Evolutionary conservation across 2,888 invertebrate species (phyloP), one percentile per base, ranked within the genome.

Genomic region (Thalpophila matura): DNA sequence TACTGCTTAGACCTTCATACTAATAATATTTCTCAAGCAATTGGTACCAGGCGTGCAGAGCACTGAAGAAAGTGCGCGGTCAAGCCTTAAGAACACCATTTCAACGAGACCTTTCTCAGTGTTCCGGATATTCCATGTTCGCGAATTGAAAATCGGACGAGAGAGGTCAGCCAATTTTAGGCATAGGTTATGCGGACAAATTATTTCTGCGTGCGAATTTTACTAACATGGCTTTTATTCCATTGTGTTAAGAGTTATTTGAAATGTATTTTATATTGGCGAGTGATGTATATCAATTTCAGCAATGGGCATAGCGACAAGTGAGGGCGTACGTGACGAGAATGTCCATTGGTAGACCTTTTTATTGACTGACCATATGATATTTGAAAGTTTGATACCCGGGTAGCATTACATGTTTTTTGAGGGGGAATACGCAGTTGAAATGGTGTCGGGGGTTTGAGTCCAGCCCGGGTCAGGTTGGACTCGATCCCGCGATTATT

Each of bases 261-360:
- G 29, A 50, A 31, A 59, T 64, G 61, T 57, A 61, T 50, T 55
- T 46, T 56, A 55, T 70, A 56, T 62, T 83, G 83, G 84, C 80
- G 74, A 75, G 86, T 85, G 87, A 89, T 88, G 89, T 91, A 89
- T 94, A 93, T 94, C 93, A 94, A 94, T 94, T 94, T 94, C 91
- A 89, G 90, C 87, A 92, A 90, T 91, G 89, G 91, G 81, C 82
- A 83, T 85, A 90, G 89, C 89, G 93, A 93, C 92, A 91, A 87
- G 86, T 82, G 85, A 83, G 86, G 84, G 81, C 84, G 89, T 81
- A 91, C 94, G 94, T 94, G 94, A 90, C 83, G 79, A 43, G 93
- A 93, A 93, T 94, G 85, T 83, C 83, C 84, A 88, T 87, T 81
- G 84, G 84, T 81, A 85, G 86, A 87, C 85, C 86, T 90, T 91